phyloP scores from a whole-genome alignment of 2,113 vertebrate genomes.

The Odocoileus virginianus region DNA sequence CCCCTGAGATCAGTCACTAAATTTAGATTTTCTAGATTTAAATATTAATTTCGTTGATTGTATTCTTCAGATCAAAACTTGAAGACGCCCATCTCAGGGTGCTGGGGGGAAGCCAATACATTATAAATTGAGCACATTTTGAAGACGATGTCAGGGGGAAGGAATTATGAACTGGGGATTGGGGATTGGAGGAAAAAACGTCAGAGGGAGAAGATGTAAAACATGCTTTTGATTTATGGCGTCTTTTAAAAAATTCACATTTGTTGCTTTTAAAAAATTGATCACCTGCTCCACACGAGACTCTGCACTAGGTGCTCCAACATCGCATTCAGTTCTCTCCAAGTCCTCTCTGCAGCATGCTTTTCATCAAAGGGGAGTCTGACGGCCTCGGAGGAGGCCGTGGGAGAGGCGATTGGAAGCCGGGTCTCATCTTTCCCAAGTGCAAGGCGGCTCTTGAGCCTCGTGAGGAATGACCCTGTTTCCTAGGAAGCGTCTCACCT shows the following conservation, averaged over 20 bases:
- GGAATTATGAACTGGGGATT: not conserved
- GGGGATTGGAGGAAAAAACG: not conserved
- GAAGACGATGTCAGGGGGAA: not conserved
- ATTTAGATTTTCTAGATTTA: constrained; percentile 15
- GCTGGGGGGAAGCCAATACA: not conserved
- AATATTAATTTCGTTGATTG: constrained; percentile 58
- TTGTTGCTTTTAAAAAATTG: constrained; percentile 55
- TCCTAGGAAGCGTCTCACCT: not conserved
- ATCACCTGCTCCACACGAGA: not conserved
- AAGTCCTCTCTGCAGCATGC: not conserved
- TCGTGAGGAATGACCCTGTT: accelerated
- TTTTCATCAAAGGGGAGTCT: not conserved
- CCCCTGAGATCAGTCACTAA: not conserved
- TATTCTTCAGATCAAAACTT: constrained; percentile 49
- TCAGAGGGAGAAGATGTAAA: not conserved
- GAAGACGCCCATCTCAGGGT: not conserved
- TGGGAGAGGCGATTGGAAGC: not conserved
- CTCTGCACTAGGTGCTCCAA: accelerated
- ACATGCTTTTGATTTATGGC: constrained; percentile 4
- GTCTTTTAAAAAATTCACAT: constrained; percentile 58
- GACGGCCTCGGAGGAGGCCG: not conserved
- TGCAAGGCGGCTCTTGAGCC: accelerated
- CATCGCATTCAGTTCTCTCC: not conserved
- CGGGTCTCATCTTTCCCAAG: accelerated
- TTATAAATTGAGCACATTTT: constrained; percentile 38